A percentile compares a stretch with the other conserved stretches of the same genome.
Conservation (phyloP, 1,140 invertebrate species). For the Mizuhopecten yessoensis region DNA sequence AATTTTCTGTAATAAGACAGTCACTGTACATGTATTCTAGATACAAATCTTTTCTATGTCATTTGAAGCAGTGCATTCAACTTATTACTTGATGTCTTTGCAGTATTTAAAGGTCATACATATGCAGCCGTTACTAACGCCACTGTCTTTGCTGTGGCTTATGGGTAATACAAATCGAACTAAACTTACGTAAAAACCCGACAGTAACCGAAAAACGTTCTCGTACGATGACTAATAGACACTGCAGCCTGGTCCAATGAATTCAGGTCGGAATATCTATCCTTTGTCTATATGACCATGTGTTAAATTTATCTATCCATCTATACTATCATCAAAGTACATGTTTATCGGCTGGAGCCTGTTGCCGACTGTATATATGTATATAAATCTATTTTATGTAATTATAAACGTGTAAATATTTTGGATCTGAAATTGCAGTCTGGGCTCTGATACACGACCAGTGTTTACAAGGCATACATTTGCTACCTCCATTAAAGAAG, state of each 20-base stretch:
- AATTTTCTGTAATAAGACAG: too few species aligned
- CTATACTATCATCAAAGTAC: not conserved
- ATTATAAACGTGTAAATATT: conserved; percentile 30
- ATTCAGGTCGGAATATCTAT: not conserved
- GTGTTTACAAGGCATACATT: not conserved
- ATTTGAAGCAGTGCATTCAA: too few species aligned
- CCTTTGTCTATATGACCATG: not conserved
- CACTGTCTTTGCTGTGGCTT: too few species aligned
- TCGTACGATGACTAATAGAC: not conserved
- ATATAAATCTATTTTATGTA: conserved; percentile 12
- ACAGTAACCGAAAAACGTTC: not conserved
- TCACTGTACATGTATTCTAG: too few species aligned
- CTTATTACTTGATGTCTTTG: too few species aligned
- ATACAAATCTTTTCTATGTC: too few species aligned
- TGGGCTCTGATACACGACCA: not conserved
- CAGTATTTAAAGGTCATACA: too few species aligned
- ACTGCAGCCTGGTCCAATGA: not conserved
- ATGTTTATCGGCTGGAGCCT: not conserved
- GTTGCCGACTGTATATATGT: not conserved
- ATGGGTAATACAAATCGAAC: not conserved
- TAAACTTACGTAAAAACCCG: not conserved
- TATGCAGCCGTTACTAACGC: too few species aligned
- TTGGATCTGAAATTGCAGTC: not conserved
- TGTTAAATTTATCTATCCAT: not conserved
- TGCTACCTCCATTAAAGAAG: conserved; percentile 11